Conservation (phyloP, 2,888 invertebrate genomes). For the Himalopsyche anomala region DNA sequence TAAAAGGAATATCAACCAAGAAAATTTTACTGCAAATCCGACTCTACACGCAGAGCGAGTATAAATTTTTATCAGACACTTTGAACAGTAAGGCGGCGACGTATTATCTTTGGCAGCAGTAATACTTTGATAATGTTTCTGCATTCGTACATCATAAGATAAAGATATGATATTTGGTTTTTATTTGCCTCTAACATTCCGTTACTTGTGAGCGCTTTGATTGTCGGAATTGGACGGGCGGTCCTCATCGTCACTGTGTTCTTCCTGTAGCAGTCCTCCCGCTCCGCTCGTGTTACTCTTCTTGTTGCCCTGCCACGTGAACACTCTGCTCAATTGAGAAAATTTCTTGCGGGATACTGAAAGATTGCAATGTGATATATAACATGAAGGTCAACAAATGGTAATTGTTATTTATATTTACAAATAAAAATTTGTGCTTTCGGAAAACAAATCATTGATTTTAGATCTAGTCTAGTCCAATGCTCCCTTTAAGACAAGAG, state of each 20-base stretch:
- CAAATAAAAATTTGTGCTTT: too few species aligned
- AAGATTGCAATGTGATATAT: conserved; percentile 59
- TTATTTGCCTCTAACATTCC: neutral
- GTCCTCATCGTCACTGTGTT: conserved; percentile 80
- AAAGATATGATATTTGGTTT: conserved; percentile 46
- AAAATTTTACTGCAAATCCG: too few species aligned
- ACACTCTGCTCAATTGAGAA: conserved; percentile 86
- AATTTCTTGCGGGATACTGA: conserved; percentile 88
- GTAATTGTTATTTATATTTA: too few species aligned
- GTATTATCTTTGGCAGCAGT: too few species aligned
- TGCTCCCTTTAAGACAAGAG: too few species aligned
- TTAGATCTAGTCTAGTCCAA: too few species aligned
- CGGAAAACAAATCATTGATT: too few species aligned
- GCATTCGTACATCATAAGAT: conserved; percentile 5
- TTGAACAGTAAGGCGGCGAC: too few species aligned
- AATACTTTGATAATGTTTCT: neutral
- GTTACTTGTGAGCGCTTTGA: conserved; percentile 53
- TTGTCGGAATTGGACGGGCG: conserved; percentile 67
- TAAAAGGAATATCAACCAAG: too few species aligned
- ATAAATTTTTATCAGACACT: too few species aligned
- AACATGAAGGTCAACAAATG: too few species aligned
- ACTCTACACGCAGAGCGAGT: too few species aligned
- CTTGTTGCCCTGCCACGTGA: conserved; percentile 81
- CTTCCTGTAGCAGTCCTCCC: conserved; percentile 77
- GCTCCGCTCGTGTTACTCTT: conserved; percentile 68